Conservation (phyloP, 1,140 invertebrate genomes). For the Drosophila sturtevanti region DNA sequence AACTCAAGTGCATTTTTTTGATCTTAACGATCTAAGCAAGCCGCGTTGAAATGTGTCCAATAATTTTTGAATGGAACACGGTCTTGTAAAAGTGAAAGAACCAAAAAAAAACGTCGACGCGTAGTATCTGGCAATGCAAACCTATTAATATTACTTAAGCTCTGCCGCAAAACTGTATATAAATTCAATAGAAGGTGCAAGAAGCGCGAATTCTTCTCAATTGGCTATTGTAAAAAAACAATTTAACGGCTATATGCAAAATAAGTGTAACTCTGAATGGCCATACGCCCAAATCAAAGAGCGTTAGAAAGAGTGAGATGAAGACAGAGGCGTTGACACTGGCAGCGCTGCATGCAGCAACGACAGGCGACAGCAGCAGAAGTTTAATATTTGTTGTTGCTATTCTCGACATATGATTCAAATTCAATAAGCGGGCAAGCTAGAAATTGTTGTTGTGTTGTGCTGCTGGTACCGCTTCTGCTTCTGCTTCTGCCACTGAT, state of each 20-base stretch:
- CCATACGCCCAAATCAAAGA: conserved; percentile 48
- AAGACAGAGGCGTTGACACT: not conserved
- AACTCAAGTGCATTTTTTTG: not conserved
- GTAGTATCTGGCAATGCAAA: conserved; percentile 40
- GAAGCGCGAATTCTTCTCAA: not conserved
- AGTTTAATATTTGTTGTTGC: conserved; percentile 72
- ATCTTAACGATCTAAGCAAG: conserved; percentile 1
- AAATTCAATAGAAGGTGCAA: not conserved
- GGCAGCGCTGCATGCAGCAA: conserved; percentile 47
- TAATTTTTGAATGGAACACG: not conserved
- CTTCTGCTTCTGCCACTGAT: conserved; percentile 38
- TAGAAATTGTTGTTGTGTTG: not conserved
- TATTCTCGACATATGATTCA: conserved; percentile 82
- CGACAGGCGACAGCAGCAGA: conserved; percentile 33
- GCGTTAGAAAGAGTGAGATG: not conserved
- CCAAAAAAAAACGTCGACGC: conserved; percentile 44
- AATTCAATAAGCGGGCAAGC: conserved; percentile 66
- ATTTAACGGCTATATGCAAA: not conserved
- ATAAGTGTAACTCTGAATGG: conserved; percentile 3
- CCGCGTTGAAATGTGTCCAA: not conserved
- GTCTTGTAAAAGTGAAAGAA: not conserved
- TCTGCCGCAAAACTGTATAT: conserved; percentile 11
- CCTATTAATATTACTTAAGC: conserved; percentile 53
- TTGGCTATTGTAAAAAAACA: not conserved
- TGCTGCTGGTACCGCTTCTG: conserved; percentile 9